Evolutionary conservation across 2,888 invertebrate species (phyloP).

Genomic region (Penaeus monodon): DNA sequence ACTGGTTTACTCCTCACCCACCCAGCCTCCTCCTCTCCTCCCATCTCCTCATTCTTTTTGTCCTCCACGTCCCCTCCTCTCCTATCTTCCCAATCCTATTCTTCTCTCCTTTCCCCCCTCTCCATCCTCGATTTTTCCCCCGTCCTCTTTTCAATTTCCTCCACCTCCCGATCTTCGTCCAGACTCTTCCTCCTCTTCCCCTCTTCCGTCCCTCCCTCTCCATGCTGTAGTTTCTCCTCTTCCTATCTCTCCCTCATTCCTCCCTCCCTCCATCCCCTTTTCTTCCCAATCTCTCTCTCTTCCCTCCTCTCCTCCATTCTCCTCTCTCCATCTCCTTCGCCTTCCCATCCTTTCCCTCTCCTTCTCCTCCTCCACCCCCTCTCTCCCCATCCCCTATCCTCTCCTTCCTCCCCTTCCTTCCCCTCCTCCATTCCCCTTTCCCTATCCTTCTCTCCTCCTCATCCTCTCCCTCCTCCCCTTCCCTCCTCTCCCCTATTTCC

Average conservation of each 20-base stretch:
- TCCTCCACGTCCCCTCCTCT: too few relatives aligned
- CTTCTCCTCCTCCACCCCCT: background rate
- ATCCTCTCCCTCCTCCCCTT: background rate
- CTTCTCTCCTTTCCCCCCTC: too few relatives aligned
- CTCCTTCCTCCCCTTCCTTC: background rate
- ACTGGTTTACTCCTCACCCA: background rate
- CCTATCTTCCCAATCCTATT: accelerated
- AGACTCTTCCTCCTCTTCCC: background rate
- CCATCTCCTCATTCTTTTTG: too few relatives aligned
- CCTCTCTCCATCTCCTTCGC: background rate
- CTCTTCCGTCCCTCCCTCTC: too few relatives aligned
- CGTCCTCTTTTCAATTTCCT: background rate
- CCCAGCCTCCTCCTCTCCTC: background rate
- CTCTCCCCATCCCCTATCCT: background rate
- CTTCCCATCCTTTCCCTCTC: background rate
- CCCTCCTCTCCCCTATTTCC: background rate
- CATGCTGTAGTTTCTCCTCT: too few relatives aligned
- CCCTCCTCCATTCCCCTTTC: background rate
- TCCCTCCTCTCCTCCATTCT: background rate
- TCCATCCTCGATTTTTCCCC: too few relatives aligned
- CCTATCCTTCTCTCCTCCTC: background rate
- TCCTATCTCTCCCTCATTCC: too few relatives aligned
- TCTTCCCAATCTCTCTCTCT: background rate
- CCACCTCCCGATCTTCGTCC: background rate
- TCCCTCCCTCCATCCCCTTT: too few relatives aligned